Percentiles rank a stretch among this genome's conserved stretches.
Evolutionary conservation across 2,113 vertebrate species (phyloP).

Genomic region (Atlantisia rogersi): DNA sequence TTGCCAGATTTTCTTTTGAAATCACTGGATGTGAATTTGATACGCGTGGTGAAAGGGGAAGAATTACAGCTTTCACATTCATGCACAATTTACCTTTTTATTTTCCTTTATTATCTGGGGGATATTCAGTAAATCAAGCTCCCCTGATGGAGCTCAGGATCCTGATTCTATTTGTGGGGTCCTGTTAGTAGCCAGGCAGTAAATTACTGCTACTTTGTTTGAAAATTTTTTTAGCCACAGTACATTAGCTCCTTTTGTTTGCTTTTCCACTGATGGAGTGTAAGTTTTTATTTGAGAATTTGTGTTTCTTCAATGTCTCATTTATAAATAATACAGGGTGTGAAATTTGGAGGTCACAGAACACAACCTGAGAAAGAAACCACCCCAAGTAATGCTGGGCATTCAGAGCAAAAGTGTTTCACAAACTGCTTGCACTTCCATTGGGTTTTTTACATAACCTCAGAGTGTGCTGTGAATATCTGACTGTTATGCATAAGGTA

Average conservation of each 20-base stretch:
- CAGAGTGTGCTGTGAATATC: neutral
- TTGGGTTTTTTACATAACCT: neutral
- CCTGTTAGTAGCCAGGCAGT: conserved; percentile 69
- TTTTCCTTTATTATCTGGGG: conserved; percentile 76
- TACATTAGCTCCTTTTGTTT: conserved; percentile 84
- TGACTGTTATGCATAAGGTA: conserved; percentile 41
- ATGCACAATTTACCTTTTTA: conserved; percentile 77
- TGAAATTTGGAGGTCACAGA: conserved; percentile 63
- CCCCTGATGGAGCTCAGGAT: conserved; percentile 57
- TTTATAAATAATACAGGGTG: conserved; percentile 77
- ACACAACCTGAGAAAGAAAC: conserved; percentile 19
- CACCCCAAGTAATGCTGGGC: neutral
- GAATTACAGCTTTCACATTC: conserved; percentile 77
- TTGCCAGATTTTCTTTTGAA: conserved; percentile 68
- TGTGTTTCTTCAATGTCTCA: conserved; percentile 75
- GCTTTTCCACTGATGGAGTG: conserved; percentile 74
- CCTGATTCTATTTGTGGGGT: conserved; percentile 74
- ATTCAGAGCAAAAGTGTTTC: neutral
- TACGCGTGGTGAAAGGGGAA: conserved; percentile 66
- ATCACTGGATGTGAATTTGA: conserved; percentile 68
- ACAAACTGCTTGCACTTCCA: neutral
- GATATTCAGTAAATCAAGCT: conserved; percentile 73
- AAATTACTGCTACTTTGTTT: conserved; percentile 81
- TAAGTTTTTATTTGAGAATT: conserved; percentile 73
- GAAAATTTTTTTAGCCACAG: conserved; percentile 82